Evolutionary conservation across 2,113 vertebrate species (phyloP), one percentile per base, ranked within the genome.

Genomic region (Rhabdomys dilectus): DNA sequence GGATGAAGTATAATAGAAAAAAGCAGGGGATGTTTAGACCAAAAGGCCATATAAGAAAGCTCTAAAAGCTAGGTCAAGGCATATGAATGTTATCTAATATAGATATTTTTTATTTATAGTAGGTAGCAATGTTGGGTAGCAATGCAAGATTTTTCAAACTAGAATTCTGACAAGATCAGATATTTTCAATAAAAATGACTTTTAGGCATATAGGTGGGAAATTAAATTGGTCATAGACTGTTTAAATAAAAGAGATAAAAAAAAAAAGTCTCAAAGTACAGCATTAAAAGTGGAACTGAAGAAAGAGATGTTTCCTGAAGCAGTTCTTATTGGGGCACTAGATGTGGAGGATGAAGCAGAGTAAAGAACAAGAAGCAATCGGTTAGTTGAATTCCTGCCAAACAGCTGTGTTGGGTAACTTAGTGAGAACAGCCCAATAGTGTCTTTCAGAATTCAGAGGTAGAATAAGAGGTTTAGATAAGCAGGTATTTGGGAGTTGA

Each of bases 151-250:
- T 58, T 58, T 60, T 31, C 16, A 68, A 96, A 86, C 12, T 60
- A 81, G 72, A 82, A 91, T 91, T 93, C 34, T 82, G 45, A 81
- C 15, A 62, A 76, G 12, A 86, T 86, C 31, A 29, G 13, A 88
- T 96, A 89, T 77, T 91, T 53, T 95, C 82, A 89, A 21, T 92
- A 90, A 94, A 62, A 87, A 62, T 48, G 89, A 42, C 7, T 84
- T 53, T 39, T 89, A 75, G 68, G 60, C 75, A 29, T 91, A 39
- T 91, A 19, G 42, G n/a, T 94, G 39, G 56, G 85, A 31, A 64
- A 88, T 58, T 89, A n/a, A 91, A 4, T 78, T 95, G 82, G 3
- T 64, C 62, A 89, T 7, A 82, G 39, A 36, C 64, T 73, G 17
- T 90, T 70, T 91, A 45, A 70, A n/a, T 93, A 53, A 78, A 85